A percentile compares a stretch with the other conserved stretches of the same genome.
Evolutionary conservation across 2,113 vertebrate genomes (phyloP).

Genomic region (Coregonus clupeaformis): DNA sequence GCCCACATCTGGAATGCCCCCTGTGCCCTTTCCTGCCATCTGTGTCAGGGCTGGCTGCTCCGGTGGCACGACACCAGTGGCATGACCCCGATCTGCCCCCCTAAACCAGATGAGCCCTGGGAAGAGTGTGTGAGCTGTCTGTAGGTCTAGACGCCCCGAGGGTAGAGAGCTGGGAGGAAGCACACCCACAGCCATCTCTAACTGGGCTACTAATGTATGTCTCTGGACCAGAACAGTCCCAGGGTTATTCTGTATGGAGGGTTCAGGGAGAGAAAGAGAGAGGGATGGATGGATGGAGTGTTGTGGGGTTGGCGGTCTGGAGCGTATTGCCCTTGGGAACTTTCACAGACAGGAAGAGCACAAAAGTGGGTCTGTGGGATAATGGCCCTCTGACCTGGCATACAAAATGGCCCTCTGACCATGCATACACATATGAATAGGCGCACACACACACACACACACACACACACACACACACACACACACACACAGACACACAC

Average conservation of each 20-base stretch:
- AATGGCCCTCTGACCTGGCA: not conserved
- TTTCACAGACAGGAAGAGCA: not conserved
- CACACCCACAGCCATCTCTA: no score
- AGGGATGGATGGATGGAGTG: not conserved
- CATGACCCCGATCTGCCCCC: not conserved
- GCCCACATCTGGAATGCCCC: conserved; percentile 37
- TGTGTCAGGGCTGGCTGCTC: not conserved
- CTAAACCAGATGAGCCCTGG: no score
- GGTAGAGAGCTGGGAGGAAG: no score
- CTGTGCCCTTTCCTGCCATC: conserved; percentile 25
- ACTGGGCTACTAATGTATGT: no score
- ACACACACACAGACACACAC: not conserved
- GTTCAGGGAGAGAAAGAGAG: not conserved
- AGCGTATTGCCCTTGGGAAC: no score
- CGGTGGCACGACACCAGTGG: conserved; percentile 8
- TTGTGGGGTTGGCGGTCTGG: not conserved
- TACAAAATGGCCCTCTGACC: no score
- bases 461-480: not conserved
- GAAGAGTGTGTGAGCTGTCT: no score
- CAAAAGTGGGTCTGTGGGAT: not conserved
- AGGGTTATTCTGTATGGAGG: no score
- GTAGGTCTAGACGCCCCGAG: no score
- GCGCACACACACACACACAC: not conserved
- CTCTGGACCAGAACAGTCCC: not conserved
- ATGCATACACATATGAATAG: not conserved